These are phyloP conservation scores for Cercopithecus mona DNA, from an alignment of 2,113 vertebrate species.

Conservation along the genomic window DNA sequence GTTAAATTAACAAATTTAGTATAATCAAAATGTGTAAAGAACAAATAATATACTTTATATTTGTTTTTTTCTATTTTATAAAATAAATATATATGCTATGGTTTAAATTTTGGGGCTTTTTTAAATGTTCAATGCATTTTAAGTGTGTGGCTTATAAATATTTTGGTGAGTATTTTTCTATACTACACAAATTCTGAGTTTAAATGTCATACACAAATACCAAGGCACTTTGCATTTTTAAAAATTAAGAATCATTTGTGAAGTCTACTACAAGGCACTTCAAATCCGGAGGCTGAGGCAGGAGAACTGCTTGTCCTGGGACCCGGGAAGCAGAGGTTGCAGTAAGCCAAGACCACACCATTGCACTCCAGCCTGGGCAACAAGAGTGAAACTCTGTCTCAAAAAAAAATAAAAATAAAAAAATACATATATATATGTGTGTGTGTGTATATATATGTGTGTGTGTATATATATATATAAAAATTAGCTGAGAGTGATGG, in stretches of 20 bases:
- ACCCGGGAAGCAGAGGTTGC: no score
- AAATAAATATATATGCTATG: constrained; percentile 67
- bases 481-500: no score
- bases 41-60: constrained; percentile 66
- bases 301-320: no score
- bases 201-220: constrained; percentile 24
- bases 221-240: not conserved
- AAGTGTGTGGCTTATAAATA: constrained; percentile 54
- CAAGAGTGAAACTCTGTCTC: no score
- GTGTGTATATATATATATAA: no score
- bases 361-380: no score
- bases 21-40: constrained; percentile 61
- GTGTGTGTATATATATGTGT: no score
- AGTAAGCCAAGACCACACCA: no score
- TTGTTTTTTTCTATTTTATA: constrained; percentile 69
- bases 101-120: constrained; percentile 41
- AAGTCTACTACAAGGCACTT: not conserved
- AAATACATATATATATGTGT: no score
- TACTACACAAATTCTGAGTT: constrained; percentile 36
- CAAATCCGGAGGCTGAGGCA: not conserved
- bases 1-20: constrained; percentile 72
- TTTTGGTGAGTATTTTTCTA: constrained; percentile 70
- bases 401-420: no score
- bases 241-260: not conserved
- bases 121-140: constrained; percentile 69